These are phyloP conservation scores for Columba guinea DNA, from an alignment of 2,797 vertebrate species.

Conservation along the genomic window DNA sequence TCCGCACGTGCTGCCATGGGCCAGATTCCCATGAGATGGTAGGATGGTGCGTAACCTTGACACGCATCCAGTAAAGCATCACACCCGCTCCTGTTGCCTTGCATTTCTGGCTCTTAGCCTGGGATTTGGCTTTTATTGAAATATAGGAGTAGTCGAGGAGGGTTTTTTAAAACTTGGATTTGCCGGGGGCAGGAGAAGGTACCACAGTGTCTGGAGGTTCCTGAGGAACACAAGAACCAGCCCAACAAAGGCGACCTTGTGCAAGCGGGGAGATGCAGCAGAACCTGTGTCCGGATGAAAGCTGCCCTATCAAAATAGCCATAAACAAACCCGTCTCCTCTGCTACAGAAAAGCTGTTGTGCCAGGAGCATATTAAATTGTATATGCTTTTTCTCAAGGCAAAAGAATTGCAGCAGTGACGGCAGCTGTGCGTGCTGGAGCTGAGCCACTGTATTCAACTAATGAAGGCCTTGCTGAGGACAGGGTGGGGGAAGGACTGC, in stretches of 20 bases:
- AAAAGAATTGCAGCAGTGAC: conserved; percentile 67
- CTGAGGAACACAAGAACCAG: background rate
- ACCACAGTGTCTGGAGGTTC: background rate
- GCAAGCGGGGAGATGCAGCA: background rate
- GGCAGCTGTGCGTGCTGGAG: conserved; percentile 73
- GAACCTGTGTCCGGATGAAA: conserved; percentile 63
- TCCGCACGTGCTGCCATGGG: background rate
- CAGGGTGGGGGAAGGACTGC: conserved; percentile 49
- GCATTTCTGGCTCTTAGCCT: background rate
- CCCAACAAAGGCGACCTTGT: conserved; percentile 20
- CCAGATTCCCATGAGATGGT: background rate
- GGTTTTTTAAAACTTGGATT: conserved; percentile 1
- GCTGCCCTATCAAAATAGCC: conserved; percentile 60
- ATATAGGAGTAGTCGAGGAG: background rate
- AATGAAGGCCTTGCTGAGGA: conserved; percentile 39
- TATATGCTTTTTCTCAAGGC: conserved; percentile 72
- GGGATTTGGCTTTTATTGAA: background rate
- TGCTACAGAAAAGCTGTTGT: conserved; percentile 54
- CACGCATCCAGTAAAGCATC: conserved; percentile 4
- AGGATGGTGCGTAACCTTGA: conserved; percentile 9
- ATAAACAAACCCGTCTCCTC: conserved; percentile 67
- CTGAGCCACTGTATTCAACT: conserved; percentile 31
- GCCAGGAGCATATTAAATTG: conserved; percentile 73
- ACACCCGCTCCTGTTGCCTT: conserved; percentile 8
- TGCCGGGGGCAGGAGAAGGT: background rate